phyloP scores from a whole-genome alignment of 1,140 invertebrate genomes.

The Heliconius hermathena region DNA sequence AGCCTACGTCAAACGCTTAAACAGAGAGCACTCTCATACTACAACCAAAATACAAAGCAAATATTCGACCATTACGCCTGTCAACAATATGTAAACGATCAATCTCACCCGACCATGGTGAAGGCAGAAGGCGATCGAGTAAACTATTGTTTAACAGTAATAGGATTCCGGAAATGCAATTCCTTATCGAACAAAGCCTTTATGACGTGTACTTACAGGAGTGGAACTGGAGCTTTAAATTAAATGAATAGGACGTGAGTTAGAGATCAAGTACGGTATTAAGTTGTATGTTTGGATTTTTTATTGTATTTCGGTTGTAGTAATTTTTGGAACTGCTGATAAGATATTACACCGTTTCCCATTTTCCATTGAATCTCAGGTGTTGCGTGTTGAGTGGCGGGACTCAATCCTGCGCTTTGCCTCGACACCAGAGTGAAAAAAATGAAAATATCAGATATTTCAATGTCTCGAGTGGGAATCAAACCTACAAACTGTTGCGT shows the following conservation, averaged over 20 bases:
- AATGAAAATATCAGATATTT: too few relatives aligned
- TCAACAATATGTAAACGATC: constrained; percentile 11
- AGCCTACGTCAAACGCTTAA: background rate
- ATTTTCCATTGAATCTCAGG: too few relatives aligned
- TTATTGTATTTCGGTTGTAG: too few relatives aligned
- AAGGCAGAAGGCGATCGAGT: constrained; percentile 24
- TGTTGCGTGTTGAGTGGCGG: too few relatives aligned
- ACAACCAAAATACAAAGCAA: background rate
- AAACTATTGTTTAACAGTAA: constrained; percentile 36
- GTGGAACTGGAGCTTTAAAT: constrained; percentile 37
- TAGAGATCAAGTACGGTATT: too few relatives aligned
- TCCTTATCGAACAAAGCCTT: constrained; percentile 61
- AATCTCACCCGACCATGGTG: background rate
- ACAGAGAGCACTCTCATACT: background rate
- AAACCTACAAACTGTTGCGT: too few relatives aligned
- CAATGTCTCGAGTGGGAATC: too few relatives aligned
- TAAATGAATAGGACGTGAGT: background rate
- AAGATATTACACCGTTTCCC: too few relatives aligned
- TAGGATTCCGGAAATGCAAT: constrained; percentile 66
- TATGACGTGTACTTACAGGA: constrained; percentile 56
- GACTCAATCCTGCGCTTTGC: too few relatives aligned
- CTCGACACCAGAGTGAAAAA: too few relatives aligned
- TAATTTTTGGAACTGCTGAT: too few relatives aligned
- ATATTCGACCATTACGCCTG: background rate
- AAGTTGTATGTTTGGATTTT: too few relatives aligned